Percentiles rank a stretch among this genome's conserved stretches.
Conservation (phyloP, 2,888 invertebrate genomes). For the Hirtodrosophila duncani region DNA sequence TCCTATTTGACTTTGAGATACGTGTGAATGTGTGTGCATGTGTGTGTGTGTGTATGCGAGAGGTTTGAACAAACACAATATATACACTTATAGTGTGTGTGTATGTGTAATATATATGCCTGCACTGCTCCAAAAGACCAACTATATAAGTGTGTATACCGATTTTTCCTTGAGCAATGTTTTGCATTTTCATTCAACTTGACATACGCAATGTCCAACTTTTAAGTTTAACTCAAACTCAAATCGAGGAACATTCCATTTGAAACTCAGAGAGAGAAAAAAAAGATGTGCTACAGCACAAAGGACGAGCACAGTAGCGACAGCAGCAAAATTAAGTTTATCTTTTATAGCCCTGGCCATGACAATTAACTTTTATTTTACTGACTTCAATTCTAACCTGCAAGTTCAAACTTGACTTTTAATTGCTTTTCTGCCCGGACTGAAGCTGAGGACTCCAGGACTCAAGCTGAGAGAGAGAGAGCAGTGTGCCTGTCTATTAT, state of each 20-base stretch:
- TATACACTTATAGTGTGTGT: slow-evolving; percentile 12
- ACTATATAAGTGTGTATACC: no score
- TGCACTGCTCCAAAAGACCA: no score
- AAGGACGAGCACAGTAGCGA: no score
- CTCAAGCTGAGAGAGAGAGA: no score
- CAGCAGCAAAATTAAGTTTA: slow-evolving; percentile 46
- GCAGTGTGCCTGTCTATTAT: no score
- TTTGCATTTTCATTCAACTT: no score
- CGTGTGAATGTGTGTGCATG: slow-evolving; percentile 14
- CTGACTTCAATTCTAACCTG: slow-evolving; percentile 61
- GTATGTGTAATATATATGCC: slow-evolving; percentile 3
- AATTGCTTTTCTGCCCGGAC: slow-evolving; percentile 14
- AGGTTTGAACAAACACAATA: slow-evolving; percentile 37
- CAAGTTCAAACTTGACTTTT: slow-evolving; percentile 19
- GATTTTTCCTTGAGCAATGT: no score
- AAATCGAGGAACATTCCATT: no score
- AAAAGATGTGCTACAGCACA: no score
- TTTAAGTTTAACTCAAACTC: no score
- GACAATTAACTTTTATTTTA: slow-evolving; percentile 63
- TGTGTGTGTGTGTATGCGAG: slow-evolving; percentile 13
- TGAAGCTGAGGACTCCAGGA: not conserved
- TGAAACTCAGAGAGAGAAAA: slow-evolving; percentile 20
- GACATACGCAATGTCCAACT: no score
- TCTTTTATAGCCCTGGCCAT: slow-evolving; percentile 60
- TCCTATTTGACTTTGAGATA: slow-evolving; percentile 47